Evolutionary conservation across 2,888 invertebrate genomes (phyloP), one percentile per base, ranked within the genome.

Genomic region (Argyresthia albistria): DNA sequence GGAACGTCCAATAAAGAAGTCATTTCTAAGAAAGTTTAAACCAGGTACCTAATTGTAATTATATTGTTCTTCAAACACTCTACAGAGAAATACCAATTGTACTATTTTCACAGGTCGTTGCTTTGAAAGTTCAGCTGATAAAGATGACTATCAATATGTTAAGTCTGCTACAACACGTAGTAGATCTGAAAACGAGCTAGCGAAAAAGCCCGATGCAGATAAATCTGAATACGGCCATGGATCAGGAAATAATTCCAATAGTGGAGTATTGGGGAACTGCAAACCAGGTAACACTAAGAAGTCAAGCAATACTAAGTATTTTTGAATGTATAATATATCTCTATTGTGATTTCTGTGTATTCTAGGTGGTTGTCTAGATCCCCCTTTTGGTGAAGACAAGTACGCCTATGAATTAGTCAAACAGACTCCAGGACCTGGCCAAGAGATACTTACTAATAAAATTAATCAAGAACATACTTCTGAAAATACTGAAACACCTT

Each of bases 281-380:
- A 86, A 82, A 66, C 79, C 77, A 69, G 86, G 86, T 76, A 67
- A 36, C 14, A n/a, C 4, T 16, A 25, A 50, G 39, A 11, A 39
- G n/a, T 25, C 25, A 4, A 25, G 25, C n/a, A 39, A 39, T 8
- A 3, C 45, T 46, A 8, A 15, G 9, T 8, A 39, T 14, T 47
- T n/a, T n/a, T 51, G 39, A 36, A 58, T 55, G 16, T 15, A 14
- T 37, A 35, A 16, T 54, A 4, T 2, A 52, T n/a, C n/a, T n/a
- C n/a, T n/a, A n/a, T n/a, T n/a, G n/a, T n/a, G n/a, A 25, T 25
- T 25, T 25, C 25, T 25, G 25, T 56, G n/a, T 53, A 14, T 62
- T 66, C 55, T 55, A 86, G 86, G 84, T 48, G 86, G 84, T 11
- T 84, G 84, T 55, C 64, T 86, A 51, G 84, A 87, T 64, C 84